A percentile compares a stretch with the other conserved stretches of the same genome.
phyloP scores from a whole-genome alignment of 2,888 invertebrate species.

The Agriopis aurantiaria region DNA sequence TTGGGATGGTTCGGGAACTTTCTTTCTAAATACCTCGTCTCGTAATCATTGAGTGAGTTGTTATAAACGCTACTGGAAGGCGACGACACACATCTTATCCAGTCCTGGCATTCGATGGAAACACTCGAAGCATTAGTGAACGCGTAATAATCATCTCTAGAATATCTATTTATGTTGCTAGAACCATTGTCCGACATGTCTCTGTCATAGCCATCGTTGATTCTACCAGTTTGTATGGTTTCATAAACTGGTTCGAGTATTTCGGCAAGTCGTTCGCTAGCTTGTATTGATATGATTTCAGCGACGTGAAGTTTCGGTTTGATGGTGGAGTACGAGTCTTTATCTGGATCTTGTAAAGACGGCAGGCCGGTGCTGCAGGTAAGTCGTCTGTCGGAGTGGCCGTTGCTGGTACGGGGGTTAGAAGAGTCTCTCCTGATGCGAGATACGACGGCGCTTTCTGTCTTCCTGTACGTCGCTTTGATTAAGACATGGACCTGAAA shows the following conservation, averaged over 20 bases:
- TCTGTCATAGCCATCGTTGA: conserved; percentile 69
- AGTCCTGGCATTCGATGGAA: conserved; percentile 74
- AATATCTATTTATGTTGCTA: conserved; percentile 59
- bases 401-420: conserved; percentile 62
- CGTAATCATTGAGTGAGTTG: conserved; percentile 66
- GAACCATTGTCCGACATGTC: conserved; percentile 67
- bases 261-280: conserved; percentile 75
- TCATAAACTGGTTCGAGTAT: conserved; percentile 80
- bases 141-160: conserved; percentile 69
- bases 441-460: conserved; percentile 73
- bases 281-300: conserved; percentile 80
- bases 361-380: conserved; percentile 74
- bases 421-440: conserved; percentile 67
- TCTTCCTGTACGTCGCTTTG: conserved; percentile 77
- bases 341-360: conserved; percentile 55
- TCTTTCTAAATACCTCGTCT: conserved; percentile 59
- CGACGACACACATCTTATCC: conserved; percentile 70
- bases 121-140: conserved; percentile 74
- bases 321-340: conserved; percentile 62
- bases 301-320: conserved; percentile 75
- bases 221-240: conserved; percentile 67
- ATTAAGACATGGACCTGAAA: conserved; percentile 76
- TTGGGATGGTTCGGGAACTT: conserved; percentile 58
- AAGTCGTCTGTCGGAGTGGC: conserved; percentile 65
- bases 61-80: conserved; percentile 70